Conservation (phyloP, 2,113 vertebrate species). For the Girardinichthys multiradiatus region DNA sequence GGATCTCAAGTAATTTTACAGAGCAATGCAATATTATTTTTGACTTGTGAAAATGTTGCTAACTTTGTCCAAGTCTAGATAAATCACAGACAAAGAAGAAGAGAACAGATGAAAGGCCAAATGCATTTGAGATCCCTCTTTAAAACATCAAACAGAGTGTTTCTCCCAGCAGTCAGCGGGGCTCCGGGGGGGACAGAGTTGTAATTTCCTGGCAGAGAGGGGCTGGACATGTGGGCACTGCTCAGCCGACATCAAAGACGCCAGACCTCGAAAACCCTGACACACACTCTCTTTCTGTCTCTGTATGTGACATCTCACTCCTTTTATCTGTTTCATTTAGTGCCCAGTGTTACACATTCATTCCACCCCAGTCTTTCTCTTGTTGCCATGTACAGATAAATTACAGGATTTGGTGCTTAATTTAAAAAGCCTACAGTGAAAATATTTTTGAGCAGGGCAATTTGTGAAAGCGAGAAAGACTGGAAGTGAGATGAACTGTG, state of each 20-base stretch:
- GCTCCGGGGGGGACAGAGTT: conserved; percentile 75
- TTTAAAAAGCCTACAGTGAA: background rate
- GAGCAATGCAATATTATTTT: conserved; percentile 44
- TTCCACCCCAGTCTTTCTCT: background rate
- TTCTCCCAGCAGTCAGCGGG: conserved; percentile 75
- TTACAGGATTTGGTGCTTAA: conserved; percentile 1
- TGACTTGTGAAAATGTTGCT: conserved; percentile 67
- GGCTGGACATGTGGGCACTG: conserved; percentile 79
- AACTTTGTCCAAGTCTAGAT: conserved; percentile 68
- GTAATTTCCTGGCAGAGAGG: conserved; percentile 81
- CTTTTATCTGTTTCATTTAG: conserved; percentile 32
- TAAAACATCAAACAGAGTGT: conserved; percentile 80
- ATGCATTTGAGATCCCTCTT: conserved; percentile 78
- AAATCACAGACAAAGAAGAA: conserved; percentile 75
- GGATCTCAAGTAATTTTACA: conserved; percentile 34
- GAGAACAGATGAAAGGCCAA: conserved; percentile 78
- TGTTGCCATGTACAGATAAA: conserved; percentile 8
- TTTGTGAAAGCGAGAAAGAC: background rate
- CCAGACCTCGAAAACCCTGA: conserved; percentile 55
- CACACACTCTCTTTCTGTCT: conserved; percentile 53
- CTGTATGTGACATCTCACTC: conserved; percentile 54
- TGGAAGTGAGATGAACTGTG: conserved; percentile 20
- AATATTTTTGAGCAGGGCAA: background rate
- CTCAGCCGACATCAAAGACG: conserved; percentile 76
- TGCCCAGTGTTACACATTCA: background rate